Evolutionary conservation across 2,888 invertebrate species (phyloP).

Genomic region (Agrochola lota): DNA sequence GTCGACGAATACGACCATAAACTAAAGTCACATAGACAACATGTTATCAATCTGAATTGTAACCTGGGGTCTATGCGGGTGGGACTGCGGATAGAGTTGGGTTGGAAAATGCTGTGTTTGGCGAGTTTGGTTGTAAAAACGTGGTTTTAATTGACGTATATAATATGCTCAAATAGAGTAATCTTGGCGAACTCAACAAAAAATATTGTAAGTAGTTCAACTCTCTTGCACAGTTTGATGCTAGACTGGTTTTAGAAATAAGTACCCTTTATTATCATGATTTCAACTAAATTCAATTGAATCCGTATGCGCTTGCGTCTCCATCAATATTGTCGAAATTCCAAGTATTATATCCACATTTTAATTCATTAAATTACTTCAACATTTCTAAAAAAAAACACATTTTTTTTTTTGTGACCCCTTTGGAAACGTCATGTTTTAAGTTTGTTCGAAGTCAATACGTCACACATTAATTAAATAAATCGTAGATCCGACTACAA

Average conservation of each 20-base stretch:
- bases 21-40: slow-evolving; percentile 52
- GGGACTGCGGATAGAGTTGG: slow-evolving; percentile 19
- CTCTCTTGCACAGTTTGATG: not conserved
- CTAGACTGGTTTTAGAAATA: not conserved
- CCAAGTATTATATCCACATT: not conserved
- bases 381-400: not conserved
- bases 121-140: not conserved
- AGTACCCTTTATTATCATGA: not conserved
- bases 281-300: not conserved
- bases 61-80: slow-evolving; percentile 44
- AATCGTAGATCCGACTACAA: not conserved
- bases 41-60: slow-evolving; percentile 53
- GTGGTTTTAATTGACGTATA: not conserved
- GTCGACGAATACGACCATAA: slow-evolving; percentile 47
- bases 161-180: no score
- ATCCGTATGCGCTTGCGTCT: not conserved
- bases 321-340: not conserved
- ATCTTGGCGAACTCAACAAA: no score
- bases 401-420: not conserved
- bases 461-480: not conserved
- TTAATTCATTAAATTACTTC: not conserved
- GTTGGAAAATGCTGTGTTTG: slow-evolving; percentile 4
- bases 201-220: no score
- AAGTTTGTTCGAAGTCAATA: not conserved
- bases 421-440: not conserved